These are phyloP conservation scores for Darevskia nairensis DNA, from an alignment of 2,797 vertebrate genomes.

Conservation along the genomic window DNA sequence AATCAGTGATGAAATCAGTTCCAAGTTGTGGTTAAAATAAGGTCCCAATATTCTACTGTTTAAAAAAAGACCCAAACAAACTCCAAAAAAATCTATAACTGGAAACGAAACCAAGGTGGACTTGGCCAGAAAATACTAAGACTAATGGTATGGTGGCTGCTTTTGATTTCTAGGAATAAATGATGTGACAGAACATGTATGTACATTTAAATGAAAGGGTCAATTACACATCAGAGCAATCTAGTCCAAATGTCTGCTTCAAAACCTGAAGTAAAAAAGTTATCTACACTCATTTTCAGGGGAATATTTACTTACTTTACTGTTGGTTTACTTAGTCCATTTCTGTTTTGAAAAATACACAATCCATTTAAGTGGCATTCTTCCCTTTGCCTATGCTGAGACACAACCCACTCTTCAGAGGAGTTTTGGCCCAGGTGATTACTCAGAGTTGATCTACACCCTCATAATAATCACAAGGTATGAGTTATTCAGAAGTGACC, in stretches of 20 bases:
- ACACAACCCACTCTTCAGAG: neutral
- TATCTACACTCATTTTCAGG: neutral
- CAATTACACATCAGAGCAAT: neutral
- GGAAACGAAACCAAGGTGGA: neutral
- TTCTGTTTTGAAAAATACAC: neutral
- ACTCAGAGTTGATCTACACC: neutral
- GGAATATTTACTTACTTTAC: neutral
- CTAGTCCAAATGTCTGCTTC: neutral
- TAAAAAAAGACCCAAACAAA: neutral
- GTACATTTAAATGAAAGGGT: constrained; percentile 5
- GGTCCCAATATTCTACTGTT: constrained; percentile 11
- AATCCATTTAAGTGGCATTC: neutral
- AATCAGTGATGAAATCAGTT: constrained; percentile 6
- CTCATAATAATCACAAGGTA: neutral
- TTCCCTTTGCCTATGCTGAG: neutral
- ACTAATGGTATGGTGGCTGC: constrained; percentile 18
- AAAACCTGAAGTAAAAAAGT: neutral
- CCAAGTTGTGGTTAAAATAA: constrained; percentile 21
- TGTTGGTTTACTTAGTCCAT: neutral
- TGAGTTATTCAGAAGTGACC: neutral
- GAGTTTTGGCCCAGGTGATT: neutral
- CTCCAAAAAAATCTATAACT: neutral
- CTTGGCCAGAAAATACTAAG: constrained; percentile 27
- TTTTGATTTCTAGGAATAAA: constrained; percentile 41
- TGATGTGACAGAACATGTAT: neutral